Base-by-base conservation (phyloP, 2,888 invertebrate genomes). In the Synergus umbraculus region DNA sequence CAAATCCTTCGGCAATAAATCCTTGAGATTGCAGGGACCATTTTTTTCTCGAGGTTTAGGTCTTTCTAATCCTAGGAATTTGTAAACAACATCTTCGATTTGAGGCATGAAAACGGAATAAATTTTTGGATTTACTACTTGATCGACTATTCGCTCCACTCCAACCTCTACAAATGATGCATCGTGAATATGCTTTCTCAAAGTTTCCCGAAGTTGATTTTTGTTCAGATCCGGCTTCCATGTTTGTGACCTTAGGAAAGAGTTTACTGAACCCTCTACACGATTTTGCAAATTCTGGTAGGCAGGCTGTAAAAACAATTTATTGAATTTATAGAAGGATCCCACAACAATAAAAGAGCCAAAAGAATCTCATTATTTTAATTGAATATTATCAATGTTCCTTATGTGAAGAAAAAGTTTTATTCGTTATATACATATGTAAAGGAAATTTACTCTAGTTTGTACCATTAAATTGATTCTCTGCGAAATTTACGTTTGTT, bases 91-190 rank as follows among this genome's bases (percentile, higher is more conserved):
- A 87, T 97, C 97, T 92, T 98, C 97, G 10, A 98, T 97, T 94
- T 97, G 96, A 0, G 98, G 97, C 89, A 97, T 96, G 91, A 98
- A 97, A 13, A 97, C 95, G 3, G 96, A 95, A 83, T 96, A 95
- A 9, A 98, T 96, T 93, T 98, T 98, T 0, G 98, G 97, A 92
- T 98, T 97, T 0, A 98, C 97, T 0, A 98, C 98, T 93, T 99
- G 98, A 90, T 98, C 98, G 0, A 98, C 98, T 83, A 99, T 98
- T 85, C 98, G 95, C 91, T 98, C 98, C 3, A 98, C 97, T 10
- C 98, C 98, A 85, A 96, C 96, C 88, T 97, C 97, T 85, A 98
- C 93, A 92, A 96, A 97, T 66, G 97, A 97, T 78, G 97, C 97
- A 96, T 98, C 97, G 78, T 96, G 94, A 79, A 98, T 96, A 89